phyloP scores from a whole-genome alignment of 2,888 invertebrate genomes.

The Trichacis sp. region DNA sequence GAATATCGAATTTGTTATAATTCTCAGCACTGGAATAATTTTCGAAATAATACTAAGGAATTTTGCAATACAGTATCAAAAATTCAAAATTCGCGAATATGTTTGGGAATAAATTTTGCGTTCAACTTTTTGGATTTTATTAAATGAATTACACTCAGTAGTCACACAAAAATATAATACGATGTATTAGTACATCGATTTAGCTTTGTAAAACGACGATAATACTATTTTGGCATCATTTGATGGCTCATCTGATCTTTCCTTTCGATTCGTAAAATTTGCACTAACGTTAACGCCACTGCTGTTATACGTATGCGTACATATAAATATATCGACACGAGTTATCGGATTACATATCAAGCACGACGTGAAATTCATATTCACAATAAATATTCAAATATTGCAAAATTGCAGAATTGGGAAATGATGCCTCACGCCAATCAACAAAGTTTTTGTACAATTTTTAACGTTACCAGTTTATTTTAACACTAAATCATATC shows the following conservation, averaged over 20 bases:
- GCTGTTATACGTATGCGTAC: conserved; percentile 13
- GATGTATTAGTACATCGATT: conserved; percentile 56
- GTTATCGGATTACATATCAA: conserved; percentile 56
- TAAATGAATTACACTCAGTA: conserved; percentile 60
- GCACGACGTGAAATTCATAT: conserved; percentile 51
- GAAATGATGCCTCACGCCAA: no score
- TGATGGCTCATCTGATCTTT: conserved; percentile 31
- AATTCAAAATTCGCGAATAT: background rate
- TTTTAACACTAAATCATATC: no score
- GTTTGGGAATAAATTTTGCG: conserved; percentile 28
- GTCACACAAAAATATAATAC: conserved; percentile 52
- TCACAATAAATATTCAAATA: conserved; percentile 48
- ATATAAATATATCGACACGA: conserved; percentile 43
- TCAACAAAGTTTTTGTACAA: no score
- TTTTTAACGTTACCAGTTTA: no score
- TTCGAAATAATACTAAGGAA: conserved; percentile 5
- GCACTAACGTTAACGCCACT: conserved; percentile 32
- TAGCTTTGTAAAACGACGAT: conserved; percentile 51
- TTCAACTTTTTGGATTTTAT: conserved; percentile 55
- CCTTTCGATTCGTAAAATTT: conserved; percentile 31
- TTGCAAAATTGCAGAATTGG: no score
- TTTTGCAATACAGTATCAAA: no score
- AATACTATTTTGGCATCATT: conserved; percentile 56
- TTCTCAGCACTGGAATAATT: conserved; percentile 18
- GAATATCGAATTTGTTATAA: background rate